Base-by-base conservation (phyloP, 2,113 vertebrate genomes). In the Progne subis region DNA sequence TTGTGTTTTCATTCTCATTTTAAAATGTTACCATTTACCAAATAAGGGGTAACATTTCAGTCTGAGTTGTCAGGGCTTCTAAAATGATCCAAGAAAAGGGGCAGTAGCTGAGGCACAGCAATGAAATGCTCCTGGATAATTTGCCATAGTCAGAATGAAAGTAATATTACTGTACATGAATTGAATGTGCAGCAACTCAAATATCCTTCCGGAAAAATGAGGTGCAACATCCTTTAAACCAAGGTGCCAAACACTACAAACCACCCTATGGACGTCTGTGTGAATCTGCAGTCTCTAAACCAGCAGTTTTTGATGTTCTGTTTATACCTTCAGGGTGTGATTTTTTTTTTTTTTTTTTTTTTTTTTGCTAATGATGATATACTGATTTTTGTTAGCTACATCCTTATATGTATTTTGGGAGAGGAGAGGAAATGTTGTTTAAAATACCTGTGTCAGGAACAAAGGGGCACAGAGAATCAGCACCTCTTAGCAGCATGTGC, bases 201-300 rank as follows among this genome's bases (percentile, higher is more conserved):
- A 78, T n/a, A 10, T 41, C 49, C 23, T 68, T 26, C 43, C 3
- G 1, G 19, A 90, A 77, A 72, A 94, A 70, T 4, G 12, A 44
- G 70, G 29, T 8, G 1, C 5, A 32, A 11, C 44, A 4, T 18
- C 24, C n/a, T 84, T 70, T 50, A 78, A 93, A 61, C 4, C 9
- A 8, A 53, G 52, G 17, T 61, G 21, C 46, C 56, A 31, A 46
- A 46, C 7, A 24, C 55, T 53, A 16, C 13, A 72, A 68, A 34
- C 4, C 18, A 18, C 44, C 14, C 21, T 21, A 26, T 0, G 32
- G 25, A 23, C 0, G 0, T 41, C 32, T 15, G 4, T 9, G 43
- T 55, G 47, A 92, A 47, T 20, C 41, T 39, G 8, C 20, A 44
- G 9, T 46, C 28, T 61, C 74, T 71, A 55, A 84, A 52, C 13